Base-by-base conservation (phyloP, 2,113 vertebrate genomes). In the Cyprinus carpio region DNA sequence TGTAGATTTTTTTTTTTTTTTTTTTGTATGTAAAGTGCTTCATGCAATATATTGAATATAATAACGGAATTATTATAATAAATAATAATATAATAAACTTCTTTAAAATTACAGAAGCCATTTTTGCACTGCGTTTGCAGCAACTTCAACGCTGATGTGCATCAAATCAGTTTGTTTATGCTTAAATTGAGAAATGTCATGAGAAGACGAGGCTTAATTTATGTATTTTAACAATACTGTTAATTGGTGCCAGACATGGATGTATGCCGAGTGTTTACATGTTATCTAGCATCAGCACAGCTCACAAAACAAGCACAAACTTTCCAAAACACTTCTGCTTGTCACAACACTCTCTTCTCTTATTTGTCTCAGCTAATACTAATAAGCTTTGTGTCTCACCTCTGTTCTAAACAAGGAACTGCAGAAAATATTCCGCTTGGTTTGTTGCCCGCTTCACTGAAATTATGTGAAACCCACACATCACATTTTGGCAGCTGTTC, bases 301-400 rank as follows among this genome's bases (percentile, higher is more conserved):
- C 62, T 31, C 7, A 8, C 18, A 34, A 56, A 29, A 56, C 29
- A 34, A 77, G 16, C 56, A 31, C 40, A 49, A 20, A 18, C 40
- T 49, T 67, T 81, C 23, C 11, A 23, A 18, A 60, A 64, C 12
- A 46, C 77, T 79, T 62, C 31, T 23, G 54, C 34, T 62, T 62
- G 77, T 62, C 77, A 43, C 18, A 81, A 64, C 78, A 65, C 65
- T 25, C 78, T 65, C 60, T 54, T 43, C n/a, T 60, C 56, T 81
- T 49, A 29, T 81, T 81, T 67, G 62, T 67, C 43, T 67, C 62
- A 65, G 37, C 58, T 65, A 67, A 81, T 81, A 62, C 79, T 67
- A 81, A 81, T 51, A 67, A 34, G 79, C 15, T 67, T 31, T 16
- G 4, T 46, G 9, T 69, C 43, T 81, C 62, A 34, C 43, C 79